Evolutionary conservation across 2,113 vertebrate species (phyloP).

Genomic region (Penelope pileata): DNA sequence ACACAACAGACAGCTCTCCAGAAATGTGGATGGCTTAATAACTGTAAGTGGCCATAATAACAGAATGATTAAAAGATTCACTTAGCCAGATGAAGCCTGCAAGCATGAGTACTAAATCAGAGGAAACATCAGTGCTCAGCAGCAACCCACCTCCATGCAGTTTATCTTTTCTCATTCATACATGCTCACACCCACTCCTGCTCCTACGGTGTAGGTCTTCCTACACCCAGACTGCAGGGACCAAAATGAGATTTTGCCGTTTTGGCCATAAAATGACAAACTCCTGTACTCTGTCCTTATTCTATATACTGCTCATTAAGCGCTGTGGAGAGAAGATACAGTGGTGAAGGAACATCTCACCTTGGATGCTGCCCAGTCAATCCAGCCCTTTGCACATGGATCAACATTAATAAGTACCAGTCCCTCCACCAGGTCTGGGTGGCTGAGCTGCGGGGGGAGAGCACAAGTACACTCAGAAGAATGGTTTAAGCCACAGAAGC

Average conservation of each 20-base stretch:
- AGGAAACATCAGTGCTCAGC: not conserved
- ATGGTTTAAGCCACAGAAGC: not conserved
- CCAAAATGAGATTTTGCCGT: not conserved
- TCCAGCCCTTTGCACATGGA: slow-evolving; percentile 95
- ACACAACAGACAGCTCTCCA: not conserved
- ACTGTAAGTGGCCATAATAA: not conserved
- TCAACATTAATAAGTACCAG: slow-evolving; percentile 95
- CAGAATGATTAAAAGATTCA: not conserved
- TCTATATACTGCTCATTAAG: not conserved
- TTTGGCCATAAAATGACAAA: not conserved
- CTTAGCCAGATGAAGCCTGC: not conserved
- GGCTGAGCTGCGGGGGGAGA: slow-evolving; percentile 81
- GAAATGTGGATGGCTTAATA: not conserved
- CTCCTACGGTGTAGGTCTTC: not conserved
- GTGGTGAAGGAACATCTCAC: slow-evolving; percentile 68
- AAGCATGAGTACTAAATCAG: not conserved
- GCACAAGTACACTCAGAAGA: not conserved
- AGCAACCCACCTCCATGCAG: not conserved
- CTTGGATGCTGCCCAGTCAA: slow-evolving; percentile 97
- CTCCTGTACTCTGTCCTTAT: not conserved
- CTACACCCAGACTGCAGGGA: not conserved
- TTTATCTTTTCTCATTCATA: not conserved
- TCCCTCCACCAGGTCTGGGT: slow-evolving; percentile 91
- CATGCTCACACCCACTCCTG: not conserved
- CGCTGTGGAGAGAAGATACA: not conserved